phyloP scores from a whole-genome alignment of 2,113 vertebrate species.

The Burhinus oedicnemus region DNA sequence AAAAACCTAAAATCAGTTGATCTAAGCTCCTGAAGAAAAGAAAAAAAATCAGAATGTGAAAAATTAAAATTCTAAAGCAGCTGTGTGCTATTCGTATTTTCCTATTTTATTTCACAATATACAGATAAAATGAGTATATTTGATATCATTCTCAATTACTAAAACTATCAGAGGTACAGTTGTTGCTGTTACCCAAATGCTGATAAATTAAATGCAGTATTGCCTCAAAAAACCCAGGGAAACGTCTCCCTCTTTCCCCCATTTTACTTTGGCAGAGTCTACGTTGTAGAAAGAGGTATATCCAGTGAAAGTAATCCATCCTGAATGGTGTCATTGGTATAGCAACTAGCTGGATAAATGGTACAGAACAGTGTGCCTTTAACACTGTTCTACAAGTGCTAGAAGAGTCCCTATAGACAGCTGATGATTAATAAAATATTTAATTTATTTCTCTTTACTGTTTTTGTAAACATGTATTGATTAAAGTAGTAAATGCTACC shows the following conservation, averaged over 20 bases:
- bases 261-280: not conserved
- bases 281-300: not conserved
- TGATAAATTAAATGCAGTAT: not conserved
- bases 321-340: not conserved
- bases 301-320: not conserved
- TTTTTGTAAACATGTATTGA: not conserved
- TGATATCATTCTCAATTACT: not conserved
- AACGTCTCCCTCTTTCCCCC: not conserved
- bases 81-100: not conserved
- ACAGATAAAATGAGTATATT: not conserved
- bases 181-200: not conserved
- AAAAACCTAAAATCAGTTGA: not conserved
- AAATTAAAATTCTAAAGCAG: not conserved
- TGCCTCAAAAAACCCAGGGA: not conserved
- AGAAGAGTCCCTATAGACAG: not conserved
- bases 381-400: not conserved
- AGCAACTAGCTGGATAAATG: not conserved
- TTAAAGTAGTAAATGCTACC: not conserved
- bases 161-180: not conserved
- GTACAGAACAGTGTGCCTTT: not conserved
- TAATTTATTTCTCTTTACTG: not conserved
- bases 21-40: not conserved
- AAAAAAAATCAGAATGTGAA: not conserved
- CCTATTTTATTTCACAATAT: not conserved
- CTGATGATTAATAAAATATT: not conserved